Evolutionary conservation across 2,797 vertebrate species (phyloP).

Genomic region (Oreochromis grahami): DNA sequence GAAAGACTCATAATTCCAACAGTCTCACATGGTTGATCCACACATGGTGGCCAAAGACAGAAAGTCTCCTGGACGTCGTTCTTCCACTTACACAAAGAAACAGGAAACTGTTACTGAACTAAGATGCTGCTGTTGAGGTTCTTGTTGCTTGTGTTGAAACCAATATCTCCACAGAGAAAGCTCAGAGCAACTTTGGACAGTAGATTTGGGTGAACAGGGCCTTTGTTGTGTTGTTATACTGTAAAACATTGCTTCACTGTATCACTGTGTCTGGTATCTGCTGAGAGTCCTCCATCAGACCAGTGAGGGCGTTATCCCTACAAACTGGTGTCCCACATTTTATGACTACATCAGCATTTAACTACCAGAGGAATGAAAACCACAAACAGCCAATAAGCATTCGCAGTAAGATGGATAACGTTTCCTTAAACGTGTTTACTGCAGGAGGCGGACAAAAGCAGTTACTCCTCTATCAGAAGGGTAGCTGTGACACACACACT

Average conservation of each 20-base stretch:
- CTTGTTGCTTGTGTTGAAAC: neutral
- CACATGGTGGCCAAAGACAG: neutral
- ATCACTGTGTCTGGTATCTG: neutral
- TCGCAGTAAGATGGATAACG: constrained; percentile 6
- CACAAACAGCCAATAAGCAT: constrained; percentile 7
- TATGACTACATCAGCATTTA: constrained; percentile 56
- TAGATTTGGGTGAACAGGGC: neutral
- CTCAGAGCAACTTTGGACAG: neutral
- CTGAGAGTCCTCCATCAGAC: neutral
- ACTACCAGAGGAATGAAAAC: neutral
- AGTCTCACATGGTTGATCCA: too few species aligned
- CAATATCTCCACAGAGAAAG: neutral
- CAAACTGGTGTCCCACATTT: constrained; percentile 13
- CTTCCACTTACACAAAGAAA: neutral
- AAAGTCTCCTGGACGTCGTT: neutral
- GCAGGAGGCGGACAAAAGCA: constrained; percentile 8
- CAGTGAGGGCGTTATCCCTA: neutral
- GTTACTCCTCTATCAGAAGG: constrained; percentile 14
- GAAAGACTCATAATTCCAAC: too few species aligned
- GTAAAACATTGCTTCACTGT: neutral
- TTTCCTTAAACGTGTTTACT: constrained; percentile 37
- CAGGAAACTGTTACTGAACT: neutral
- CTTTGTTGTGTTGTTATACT: neutral
- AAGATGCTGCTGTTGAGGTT: neutral
- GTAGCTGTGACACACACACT: neutral